Percentiles rank a stretch among this genome's conserved stretches.
Evolutionary conservation across 1,140 invertebrate genomes (phyloP).

Genomic region (Caenorhabditis briggsae): DNA sequence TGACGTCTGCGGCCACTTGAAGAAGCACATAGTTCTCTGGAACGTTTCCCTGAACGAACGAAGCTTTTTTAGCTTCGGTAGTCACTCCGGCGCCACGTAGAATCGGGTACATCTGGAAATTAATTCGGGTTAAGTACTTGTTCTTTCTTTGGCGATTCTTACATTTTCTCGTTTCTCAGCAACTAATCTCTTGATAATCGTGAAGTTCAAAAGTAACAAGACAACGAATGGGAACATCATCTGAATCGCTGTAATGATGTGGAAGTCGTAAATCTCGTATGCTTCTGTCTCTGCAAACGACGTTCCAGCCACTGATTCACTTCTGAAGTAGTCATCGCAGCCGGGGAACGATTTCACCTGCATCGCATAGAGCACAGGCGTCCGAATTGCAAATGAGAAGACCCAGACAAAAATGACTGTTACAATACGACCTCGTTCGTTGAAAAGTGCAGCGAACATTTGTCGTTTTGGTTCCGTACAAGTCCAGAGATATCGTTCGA

Average conservation of each 20-base stretch:
- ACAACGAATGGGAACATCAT: constrained; percentile 61
- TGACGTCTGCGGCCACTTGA: constrained; percentile 61
- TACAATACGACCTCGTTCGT: constrained; percentile 53
- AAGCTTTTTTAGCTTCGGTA: constrained; percentile 24
- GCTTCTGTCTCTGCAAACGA: constrained; percentile 30
- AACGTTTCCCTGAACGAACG: constrained; percentile 26
- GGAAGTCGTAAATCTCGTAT: constrained; percentile 57
- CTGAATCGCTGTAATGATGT: constrained; percentile 61
- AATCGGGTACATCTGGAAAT: constrained; percentile 57
- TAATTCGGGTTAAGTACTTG: background rate
- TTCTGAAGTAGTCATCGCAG: constrained; percentile 60
- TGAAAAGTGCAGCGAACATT: constrained; percentile 56
- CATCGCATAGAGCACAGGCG: constrained; percentile 58
- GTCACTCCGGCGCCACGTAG: constrained; percentile 31
- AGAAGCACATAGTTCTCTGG: constrained; percentile 64
- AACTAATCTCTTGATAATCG: constrained; percentile 57
- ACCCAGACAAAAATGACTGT: constrained; percentile 41
- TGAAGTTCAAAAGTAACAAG: constrained; percentile 52
- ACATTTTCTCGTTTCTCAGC: constrained; percentile 64
- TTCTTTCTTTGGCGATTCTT: background rate
- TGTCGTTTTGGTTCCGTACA: constrained; percentile 48
- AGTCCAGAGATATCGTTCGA: constrained; percentile 62
- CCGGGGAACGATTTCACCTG: constrained; percentile 58
- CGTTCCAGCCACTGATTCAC: constrained; percentile 37
- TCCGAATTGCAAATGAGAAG: constrained; percentile 26